These are phyloP conservation scores for Dipodomys ordii DNA, from an alignment of 2,113 vertebrate species.

Conservation along the genomic window DNA sequence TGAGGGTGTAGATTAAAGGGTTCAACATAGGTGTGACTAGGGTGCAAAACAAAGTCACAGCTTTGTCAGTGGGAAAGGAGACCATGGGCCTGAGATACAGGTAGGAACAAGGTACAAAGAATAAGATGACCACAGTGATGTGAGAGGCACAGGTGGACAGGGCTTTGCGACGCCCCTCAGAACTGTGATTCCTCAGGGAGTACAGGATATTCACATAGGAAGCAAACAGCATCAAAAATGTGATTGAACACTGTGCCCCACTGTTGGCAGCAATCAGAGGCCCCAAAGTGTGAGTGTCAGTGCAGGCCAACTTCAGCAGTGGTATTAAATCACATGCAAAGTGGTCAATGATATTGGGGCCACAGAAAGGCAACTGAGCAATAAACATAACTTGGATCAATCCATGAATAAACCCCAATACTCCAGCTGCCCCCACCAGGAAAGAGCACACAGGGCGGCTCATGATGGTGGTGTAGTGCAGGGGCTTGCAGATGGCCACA, in stretches of 20 bases:
- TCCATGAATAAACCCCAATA: conserved; percentile 45
- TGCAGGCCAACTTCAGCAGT: conserved; percentile 58
- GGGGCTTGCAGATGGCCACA: conserved; percentile 67
- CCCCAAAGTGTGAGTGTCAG: conserved; percentile 11
- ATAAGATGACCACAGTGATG: conserved; percentile 53
- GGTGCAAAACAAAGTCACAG: conserved; percentile 60
- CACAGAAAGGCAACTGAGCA: conserved; percentile 55
- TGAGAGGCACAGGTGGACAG: conserved; percentile 67
- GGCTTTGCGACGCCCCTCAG: conserved; percentile 50
- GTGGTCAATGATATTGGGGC: conserved; percentile 54
- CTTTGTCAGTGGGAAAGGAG: conserved; percentile 56
- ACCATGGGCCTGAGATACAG: conserved; percentile 56
- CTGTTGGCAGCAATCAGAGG: conserved; percentile 64
- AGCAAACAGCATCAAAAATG: conserved; percentile 23
- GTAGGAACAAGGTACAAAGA: conserved; percentile 68
- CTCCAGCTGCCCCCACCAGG: background rate
- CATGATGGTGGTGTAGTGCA: conserved; percentile 51
- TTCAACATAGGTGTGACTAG: conserved; percentile 71
- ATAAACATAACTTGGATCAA: conserved; percentile 53
- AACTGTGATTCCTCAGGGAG: conserved; percentile 50
- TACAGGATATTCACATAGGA: conserved; percentile 45
- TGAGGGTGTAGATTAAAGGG: conserved; percentile 70
- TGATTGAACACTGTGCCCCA: conserved; percentile 45
- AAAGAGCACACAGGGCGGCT: background rate
- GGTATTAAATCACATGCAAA: conserved; percentile 62